Evolutionary conservation across 2,888 invertebrate genomes (phyloP).

Genomic region (Caprella mutica): DNA sequence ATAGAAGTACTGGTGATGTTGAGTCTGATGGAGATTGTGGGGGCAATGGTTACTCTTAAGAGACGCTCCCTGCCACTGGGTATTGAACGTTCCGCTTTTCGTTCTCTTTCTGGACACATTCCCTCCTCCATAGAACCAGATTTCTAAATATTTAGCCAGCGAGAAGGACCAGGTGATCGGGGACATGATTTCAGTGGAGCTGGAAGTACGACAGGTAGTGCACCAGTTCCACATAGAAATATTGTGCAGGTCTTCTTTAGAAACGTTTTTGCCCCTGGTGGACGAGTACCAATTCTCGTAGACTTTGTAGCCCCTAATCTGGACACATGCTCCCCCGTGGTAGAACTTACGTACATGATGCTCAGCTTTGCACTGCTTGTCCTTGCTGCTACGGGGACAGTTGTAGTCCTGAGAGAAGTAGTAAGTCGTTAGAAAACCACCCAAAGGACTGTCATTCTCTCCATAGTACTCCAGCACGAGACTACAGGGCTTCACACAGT

Average conservation of each 20-base stretch:
- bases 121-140: slow-evolving; percentile 25
- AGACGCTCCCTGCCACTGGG: too few relatives aligned
- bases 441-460: slow-evolving; percentile 84
- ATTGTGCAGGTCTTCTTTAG: neutral
- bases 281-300: too few relatives aligned
- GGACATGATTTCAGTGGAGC: slow-evolving; percentile 1
- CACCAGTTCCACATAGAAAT: slow-evolving; percentile 6
- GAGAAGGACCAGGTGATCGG: slow-evolving; percentile 69
- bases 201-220: neutral
- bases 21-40: neutral
- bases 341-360: neutral
- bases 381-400: slow-evolving; percentile 49
- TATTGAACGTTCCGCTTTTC: too few relatives aligned
- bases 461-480: slow-evolving; percentile 60
- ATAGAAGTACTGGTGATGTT: slow-evolving; percentile 9
- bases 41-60: slow-evolving; percentile 3
- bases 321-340: neutral
- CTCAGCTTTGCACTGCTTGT: neutral
- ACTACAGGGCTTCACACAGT: neutral
- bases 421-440: slow-evolving; percentile 82
- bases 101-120: too few relatives aligned
- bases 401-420: slow-evolving; percentile 75
- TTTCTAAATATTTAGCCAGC: slow-evolving; percentile 77
- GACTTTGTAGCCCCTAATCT: neutral
- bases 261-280: neutral